Evolutionary conservation across 2,888 invertebrate genomes (phyloP), one percentile per base, ranked within the genome.

Genomic region (Teinopalpus imperialis): DNA sequence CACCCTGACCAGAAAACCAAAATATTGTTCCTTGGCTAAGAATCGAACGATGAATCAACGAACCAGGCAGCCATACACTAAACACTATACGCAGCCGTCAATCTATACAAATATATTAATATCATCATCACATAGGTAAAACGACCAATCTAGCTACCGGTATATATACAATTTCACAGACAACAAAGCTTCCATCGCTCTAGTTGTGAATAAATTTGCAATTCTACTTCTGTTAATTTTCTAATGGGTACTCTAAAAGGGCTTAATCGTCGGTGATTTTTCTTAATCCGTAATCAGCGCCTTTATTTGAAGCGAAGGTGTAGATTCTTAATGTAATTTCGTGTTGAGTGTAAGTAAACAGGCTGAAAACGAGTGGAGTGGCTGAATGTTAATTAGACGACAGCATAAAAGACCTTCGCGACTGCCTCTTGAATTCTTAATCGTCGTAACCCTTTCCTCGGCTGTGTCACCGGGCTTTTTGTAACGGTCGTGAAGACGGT

Each of bases 361-460:
- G 72, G 56, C 66, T 62, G 65, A 63, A 69, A 70, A 65, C 64
- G 67, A 65, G 69, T 59, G 57, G 61, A 65, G 66, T 60, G 62
- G 63, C 57, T 60, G 57, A 61, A 63, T 73, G 77, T 71, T 82
- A 82, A 82, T 83, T 82, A 81, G 73, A 66, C 60, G 54, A 48
- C 49, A 50, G 57, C 47, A 49, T 47, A 55, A 60, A 45, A 54
- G 60, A 46, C 51, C 56, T 58, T 53, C 55, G 55, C 49, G 48
- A 54, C 59, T 61, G 63, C 69, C 74, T 74, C 76, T 80, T 80
- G 74, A 81, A 81, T 79, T 66, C 63, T 69, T 80, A 81, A 81
- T 80, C 72, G 70, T 48, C 58, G 63, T 65, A 72, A 68, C 70
- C 72, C 70, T 63, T 57, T 57, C 55, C 39, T 54, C 52, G 52